These are phyloP conservation scores for Perca fluviatilis DNA, from an alignment of 2,113 vertebrate species.

Conservation along the genomic window DNA sequence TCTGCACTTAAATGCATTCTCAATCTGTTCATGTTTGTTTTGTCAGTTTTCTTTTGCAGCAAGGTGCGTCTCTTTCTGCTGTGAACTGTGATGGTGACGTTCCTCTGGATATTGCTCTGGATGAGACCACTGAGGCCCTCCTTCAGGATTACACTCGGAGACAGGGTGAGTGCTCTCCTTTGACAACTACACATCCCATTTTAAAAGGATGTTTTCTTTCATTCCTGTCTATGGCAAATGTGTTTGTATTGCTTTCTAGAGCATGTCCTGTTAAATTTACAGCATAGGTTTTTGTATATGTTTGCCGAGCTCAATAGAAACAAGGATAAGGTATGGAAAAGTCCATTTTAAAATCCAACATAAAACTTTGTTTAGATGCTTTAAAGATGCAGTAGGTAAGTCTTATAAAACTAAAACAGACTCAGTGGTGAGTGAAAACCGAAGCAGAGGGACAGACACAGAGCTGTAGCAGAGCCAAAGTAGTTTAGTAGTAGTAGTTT, in stretches of 20 bases:
- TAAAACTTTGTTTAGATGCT: no score
- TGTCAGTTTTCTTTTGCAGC: conserved; percentile 89
- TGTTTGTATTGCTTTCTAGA: neutral
- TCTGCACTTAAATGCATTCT: neutral
- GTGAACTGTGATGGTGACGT: conserved; percentile 97
- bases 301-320: no score
- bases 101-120: conserved; percentile 93
- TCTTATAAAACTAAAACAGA: no score
- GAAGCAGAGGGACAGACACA: no score
- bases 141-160: conserved; percentile 89
- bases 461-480: no score
- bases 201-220: neutral
- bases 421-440: no score
- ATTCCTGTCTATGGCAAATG: neutral
- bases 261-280: neutral
- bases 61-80: conserved; percentile 88
- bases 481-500: no score
- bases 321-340: no score
- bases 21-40: conserved; percentile 7
- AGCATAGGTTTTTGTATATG: neutral
- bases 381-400: no score
- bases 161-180: conserved; percentile 82
- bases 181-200: neutral
- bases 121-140: conserved; percentile 92
- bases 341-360: no score